Evolutionary conservation across 35 echinoderm and acorn worm species (phyloP).

Genomic region (Apostichopus californicus): DNA sequence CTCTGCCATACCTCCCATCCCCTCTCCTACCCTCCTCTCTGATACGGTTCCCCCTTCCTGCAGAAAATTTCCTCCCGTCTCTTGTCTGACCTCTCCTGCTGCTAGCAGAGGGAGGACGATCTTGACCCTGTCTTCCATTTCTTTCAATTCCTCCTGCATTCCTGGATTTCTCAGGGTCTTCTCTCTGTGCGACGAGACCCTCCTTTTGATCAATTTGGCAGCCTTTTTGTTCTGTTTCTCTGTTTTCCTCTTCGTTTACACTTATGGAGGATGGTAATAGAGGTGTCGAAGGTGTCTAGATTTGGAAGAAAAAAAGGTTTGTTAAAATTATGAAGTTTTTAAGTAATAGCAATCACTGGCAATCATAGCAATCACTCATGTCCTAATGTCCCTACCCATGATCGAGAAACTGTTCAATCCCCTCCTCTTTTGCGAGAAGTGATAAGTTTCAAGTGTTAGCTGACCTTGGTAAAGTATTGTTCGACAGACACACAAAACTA

Average conservation of each 20-base stretch:
- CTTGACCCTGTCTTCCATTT: background rate
- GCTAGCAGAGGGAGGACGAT: background rate
- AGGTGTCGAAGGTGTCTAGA: slow-evolving; percentile 6
- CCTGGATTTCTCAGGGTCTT: background rate
- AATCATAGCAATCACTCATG: too few species aligned
- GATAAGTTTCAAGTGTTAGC: too few species aligned
- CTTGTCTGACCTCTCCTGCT: background rate
- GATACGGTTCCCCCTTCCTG: background rate
- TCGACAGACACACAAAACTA: too few species aligned
- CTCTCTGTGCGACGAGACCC: background rate
- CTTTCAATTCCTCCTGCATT: background rate
- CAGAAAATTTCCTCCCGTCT: background rate
- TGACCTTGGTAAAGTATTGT: too few species aligned
- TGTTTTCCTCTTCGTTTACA: background rate
- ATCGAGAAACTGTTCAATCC: too few species aligned
- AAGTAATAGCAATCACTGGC: too few species aligned
- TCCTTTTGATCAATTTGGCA: slow-evolving; percentile 11
- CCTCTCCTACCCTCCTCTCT: background rate
- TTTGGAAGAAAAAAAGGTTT: background rate
- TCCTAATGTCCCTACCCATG: too few species aligned
- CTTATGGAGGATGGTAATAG: background rate
- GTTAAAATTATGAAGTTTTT: too few species aligned
- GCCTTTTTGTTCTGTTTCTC: background rate
- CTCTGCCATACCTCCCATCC: background rate
- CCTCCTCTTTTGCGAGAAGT: background rate